Base-by-base conservation (phyloP, 2,888 invertebrate genomes). In the Rhorus exstirpatorius region DNA sequence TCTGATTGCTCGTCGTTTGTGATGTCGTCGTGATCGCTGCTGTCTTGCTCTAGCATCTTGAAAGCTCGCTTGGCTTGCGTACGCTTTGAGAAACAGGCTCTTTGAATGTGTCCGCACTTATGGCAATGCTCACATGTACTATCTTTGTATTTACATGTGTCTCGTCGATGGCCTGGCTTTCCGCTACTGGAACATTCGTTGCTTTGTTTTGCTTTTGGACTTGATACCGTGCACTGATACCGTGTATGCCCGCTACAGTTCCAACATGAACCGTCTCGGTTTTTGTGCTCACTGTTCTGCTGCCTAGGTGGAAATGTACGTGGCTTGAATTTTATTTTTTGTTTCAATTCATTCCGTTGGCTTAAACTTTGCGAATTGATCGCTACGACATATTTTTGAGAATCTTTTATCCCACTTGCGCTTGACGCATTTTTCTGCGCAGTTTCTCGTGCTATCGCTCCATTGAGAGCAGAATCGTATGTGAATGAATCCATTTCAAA, bases 191-290 rank as follows among this genome's bases (percentile, higher is more conserved):
- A 8, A 35, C 58, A 58, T n/a, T 51, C 17, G 14, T 21, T 19
- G 31, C 17, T 19, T 26, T 46, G 19, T 31, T 60, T 51, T 70
- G 76, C 8, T 26, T 12, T 55, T 19, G 63, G 38, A 31, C 53
- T 63, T 21, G 46, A 35, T n/a, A n/a, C n/a, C n/a, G n/a, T n/a
- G 38, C 78, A 82, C 26, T 67, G 60, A 1, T 12, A 10, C 1
- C 41, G 14, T 7, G 44, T 31, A 41, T 83, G 84, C 44, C 81
- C 83, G 4, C 77, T 77, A 49, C 81, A 81, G 44, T 81, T 79
- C 65, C 63, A 80, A 63, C 84, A 82, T 51, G 35, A 10, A 12
- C 31, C 74, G 35, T 31, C 31, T 31, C 6, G 31, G 6, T 6
- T 31, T 31, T 31, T 31, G 7, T 46, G 63, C 44, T 21, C 26